Conservation (phyloP, 2,888 invertebrate genomes). For the Ophion slaviceki region DNA sequence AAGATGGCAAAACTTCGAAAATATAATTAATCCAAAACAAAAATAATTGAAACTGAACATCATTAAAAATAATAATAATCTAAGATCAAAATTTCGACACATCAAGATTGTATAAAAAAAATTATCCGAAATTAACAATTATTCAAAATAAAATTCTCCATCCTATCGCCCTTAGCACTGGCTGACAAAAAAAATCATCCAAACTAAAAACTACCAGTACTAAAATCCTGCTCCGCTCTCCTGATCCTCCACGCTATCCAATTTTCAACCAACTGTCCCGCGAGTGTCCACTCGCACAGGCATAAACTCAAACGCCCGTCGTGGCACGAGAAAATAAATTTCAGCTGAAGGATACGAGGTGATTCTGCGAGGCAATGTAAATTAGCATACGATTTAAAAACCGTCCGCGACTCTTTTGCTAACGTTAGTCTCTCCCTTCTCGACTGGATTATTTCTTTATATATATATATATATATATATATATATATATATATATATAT, state of each 20-base stretch:
- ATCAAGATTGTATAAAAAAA: too few species aligned
- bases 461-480: not conserved
- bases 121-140: too few species aligned
- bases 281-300: not conserved
- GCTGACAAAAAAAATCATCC: not conserved
- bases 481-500: not conserved
- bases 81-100: not conserved
- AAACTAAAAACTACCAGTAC: not conserved
- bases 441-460: constrained; percentile 3
- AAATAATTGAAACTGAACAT: too few species aligned
- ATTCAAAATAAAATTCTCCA: not conserved
- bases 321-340: constrained; percentile 37
- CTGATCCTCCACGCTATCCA: not conserved
- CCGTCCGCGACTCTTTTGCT: constrained; percentile 32
- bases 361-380: constrained; percentile 25
- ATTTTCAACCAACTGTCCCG: not conserved
- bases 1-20: too few species aligned
- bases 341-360: constrained; percentile 26
- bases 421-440: constrained; percentile 16
- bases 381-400: constrained; percentile 61
- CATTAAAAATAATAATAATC: not conserved
- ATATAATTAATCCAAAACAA: too few species aligned
- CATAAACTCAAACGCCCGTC: not conserved
- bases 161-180: not conserved
- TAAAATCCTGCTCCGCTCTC: not conserved